Evolutionary conservation across 2,113 vertebrate genomes (phyloP).

Genomic region (Bujurquina vittata): DNA sequence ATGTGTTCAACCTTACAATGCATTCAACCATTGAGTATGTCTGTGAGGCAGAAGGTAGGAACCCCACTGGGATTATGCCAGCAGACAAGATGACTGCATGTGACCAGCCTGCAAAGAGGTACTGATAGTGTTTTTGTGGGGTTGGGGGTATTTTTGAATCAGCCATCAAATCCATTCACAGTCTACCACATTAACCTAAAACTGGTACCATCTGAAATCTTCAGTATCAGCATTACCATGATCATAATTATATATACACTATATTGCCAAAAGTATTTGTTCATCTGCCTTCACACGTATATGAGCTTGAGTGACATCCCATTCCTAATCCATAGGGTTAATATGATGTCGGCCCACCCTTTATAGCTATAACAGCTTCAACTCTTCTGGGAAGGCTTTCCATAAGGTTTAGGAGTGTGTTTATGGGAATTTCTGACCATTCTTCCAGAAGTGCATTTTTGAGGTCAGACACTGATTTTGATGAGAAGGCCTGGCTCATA

Average conservation of each 20-base stretch:
- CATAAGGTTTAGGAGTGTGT: too few relatives aligned
- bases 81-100: slow-evolving; percentile 60
- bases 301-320: too few relatives aligned
- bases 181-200: slow-evolving; percentile 14
- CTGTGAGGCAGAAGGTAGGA: slow-evolving; percentile 44
- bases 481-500: too few relatives aligned
- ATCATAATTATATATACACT: slow-evolving; percentile 23
- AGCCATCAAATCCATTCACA: slow-evolving; percentile 35
- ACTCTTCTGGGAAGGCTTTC: too few relatives aligned
- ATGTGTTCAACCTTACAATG: slow-evolving; percentile 26
- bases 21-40: slow-evolving; percentile 37
- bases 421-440: too few relatives aligned
- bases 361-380: too few relatives aligned
- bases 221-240: background rate
- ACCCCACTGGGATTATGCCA: slow-evolving; percentile 59
- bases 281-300: too few relatives aligned
- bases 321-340: too few relatives aligned
- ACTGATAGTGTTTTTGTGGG: slow-evolving; percentile 14
- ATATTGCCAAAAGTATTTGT: too few relatives aligned
- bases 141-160: slow-evolving; percentile 22
- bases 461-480: too few relatives aligned
- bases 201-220: slow-evolving; percentile 10
- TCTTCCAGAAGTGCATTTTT: too few relatives aligned
- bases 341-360: too few relatives aligned
- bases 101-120: slow-evolving; percentile 69